Percentiles rank a stretch among this genome's conserved stretches.
These are phyloP conservation scores for Ochlodes sylvanus DNA, from an alignment of 2,888 invertebrate species.

Conservation along the genomic window DNA sequence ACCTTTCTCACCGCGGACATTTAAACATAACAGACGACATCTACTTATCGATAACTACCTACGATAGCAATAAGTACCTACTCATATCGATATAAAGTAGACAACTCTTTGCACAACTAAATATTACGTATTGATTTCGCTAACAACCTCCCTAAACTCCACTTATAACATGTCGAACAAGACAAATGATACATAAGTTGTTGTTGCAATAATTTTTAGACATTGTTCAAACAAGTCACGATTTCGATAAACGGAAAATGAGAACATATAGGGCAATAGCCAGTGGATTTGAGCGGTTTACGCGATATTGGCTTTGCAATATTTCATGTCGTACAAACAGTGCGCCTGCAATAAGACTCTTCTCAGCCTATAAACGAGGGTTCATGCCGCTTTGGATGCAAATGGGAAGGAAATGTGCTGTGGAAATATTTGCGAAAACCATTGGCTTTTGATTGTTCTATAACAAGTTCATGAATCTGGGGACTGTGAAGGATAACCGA, in stretches of 20 bases:
- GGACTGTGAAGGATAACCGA: no score
- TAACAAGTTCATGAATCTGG: no score
- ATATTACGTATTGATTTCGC: neutral
- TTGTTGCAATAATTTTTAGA: slow-evolving; percentile 17
- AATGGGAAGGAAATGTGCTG: slow-evolving; percentile 7
- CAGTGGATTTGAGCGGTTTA: slow-evolving; percentile 61
- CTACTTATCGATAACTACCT: no score
- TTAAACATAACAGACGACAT: no score
- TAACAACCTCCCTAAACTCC: slow-evolving; percentile 5
- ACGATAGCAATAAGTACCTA: neutral
- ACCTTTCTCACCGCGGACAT: no score
- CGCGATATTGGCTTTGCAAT: slow-evolving; percentile 56
- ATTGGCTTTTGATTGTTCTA: neutral
- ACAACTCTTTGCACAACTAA: neutral
- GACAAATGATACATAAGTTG: slow-evolving; percentile 21
- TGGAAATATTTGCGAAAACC: neutral
- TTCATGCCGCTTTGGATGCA: slow-evolving; percentile 12
- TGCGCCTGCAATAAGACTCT: slow-evolving; percentile 21
- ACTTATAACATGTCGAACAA: slow-evolving; percentile 14
- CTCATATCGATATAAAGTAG: neutral
- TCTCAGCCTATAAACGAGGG: slow-evolving; percentile 28
- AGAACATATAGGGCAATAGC: slow-evolving; percentile 57
- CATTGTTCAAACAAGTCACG: slow-evolving; percentile 68
- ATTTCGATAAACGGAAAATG: slow-evolving; percentile 69
- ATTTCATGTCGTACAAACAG: slow-evolving; percentile 57